Conservation (phyloP, 2,113 vertebrate species). For the Calyptommatus sinebrachiatus region DNA sequence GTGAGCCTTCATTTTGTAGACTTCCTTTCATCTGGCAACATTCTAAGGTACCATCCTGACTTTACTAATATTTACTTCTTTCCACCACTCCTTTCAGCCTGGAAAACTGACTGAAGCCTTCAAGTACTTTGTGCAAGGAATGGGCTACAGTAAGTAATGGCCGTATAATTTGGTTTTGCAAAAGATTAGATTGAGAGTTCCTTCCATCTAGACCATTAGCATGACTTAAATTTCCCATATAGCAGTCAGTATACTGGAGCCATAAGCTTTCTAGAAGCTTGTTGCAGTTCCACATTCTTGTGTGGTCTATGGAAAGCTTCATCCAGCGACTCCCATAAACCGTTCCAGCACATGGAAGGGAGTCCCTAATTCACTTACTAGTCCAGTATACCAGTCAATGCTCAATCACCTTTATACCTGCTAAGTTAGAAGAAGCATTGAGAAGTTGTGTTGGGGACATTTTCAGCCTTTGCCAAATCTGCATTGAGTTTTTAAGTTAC, state of each 20-base stretch:
- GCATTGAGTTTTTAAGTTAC: not conserved
- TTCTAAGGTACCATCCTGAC: not conserved
- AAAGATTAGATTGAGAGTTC: not conserved
- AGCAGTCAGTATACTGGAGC: no score
- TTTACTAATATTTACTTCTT: slow-evolving; percentile 27
- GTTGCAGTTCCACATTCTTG: no score
- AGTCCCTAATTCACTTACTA: slow-evolving; percentile 20
- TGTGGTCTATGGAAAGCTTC: no score
- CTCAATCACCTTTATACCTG: not conserved
- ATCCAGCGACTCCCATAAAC: no score
- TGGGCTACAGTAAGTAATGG: slow-evolving; percentile 93
- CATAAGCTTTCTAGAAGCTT: no score
- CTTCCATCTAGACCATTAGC: not conserved
- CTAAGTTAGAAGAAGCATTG: not conserved
- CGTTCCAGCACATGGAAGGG: no score
- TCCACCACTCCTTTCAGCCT: slow-evolving; percentile 65
- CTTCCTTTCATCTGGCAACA: not conserved
- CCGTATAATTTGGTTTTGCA: slow-evolving; percentile 7
- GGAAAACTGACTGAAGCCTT: slow-evolving; percentile 95
- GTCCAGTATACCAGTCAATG: not conserved
- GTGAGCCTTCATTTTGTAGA: slow-evolving; percentile 64
- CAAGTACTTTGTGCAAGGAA: slow-evolving; percentile 97
- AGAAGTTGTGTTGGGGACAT: not conserved
- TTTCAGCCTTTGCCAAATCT: not conserved
- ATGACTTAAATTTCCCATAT: not conserved